Percentiles rank a stretch among this genome's conserved stretches.
Conservation (phyloP, 2,113 vertebrate species). For the Cariama cristata region DNA sequence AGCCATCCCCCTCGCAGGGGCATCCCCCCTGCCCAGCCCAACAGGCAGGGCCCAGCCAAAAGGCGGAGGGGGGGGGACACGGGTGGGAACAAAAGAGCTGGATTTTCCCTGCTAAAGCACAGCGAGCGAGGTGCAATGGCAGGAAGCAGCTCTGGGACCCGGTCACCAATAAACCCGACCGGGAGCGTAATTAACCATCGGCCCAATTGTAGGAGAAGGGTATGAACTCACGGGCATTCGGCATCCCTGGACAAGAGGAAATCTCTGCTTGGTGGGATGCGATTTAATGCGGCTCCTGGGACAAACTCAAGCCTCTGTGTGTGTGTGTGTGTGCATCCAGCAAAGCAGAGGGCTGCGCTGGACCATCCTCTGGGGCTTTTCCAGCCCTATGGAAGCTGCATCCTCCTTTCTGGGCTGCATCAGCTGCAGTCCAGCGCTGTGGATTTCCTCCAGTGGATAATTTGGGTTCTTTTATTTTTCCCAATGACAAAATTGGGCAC, state of each 20-base stretch:
- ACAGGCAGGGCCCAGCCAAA: background rate
- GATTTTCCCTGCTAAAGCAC: background rate
- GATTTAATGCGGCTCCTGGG: background rate
- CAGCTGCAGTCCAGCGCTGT: background rate
- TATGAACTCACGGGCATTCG: background rate
- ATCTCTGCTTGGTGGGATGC: background rate
- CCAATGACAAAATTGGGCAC: background rate
- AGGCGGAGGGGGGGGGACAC: accelerated
- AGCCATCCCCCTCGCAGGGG: background rate
- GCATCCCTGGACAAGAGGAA: background rate
- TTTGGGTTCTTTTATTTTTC: background rate
- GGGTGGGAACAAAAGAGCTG: accelerated
- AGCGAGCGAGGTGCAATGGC: background rate
- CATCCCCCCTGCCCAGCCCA: background rate
- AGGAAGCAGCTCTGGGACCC: background rate
- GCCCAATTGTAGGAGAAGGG: background rate
- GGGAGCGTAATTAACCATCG: background rate
- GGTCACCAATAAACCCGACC: background rate
- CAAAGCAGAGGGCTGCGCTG: background rate
- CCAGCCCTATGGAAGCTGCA: background rate
- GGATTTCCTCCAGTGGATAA: background rate
- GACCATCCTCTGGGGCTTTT: background rate
- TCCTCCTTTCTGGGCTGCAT: background rate
- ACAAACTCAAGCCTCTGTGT: background rate
- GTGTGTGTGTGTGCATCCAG: background rate